Evolutionary conservation across 2,888 invertebrate species (phyloP), one percentile per base, ranked within the genome.

Genomic region (Mythimna lalbum): DNA sequence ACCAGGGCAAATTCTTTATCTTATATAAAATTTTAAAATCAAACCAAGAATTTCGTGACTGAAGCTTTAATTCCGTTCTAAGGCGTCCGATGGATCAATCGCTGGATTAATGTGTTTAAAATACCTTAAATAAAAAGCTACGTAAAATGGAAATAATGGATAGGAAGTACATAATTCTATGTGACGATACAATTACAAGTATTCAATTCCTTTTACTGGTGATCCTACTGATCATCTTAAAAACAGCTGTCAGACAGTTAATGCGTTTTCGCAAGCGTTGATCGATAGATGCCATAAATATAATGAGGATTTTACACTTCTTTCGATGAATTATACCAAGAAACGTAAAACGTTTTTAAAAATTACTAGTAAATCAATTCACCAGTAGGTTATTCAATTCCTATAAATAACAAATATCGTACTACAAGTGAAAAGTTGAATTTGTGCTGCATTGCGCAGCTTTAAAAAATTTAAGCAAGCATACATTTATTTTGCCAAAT

Each of bases 121-220:
- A 64, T 68, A 78, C 74, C 77, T 86, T 85, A 86, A 86, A 83
- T 85, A 87, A 85, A 81, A 76, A 83, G 81, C 85, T 89, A 89
- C 84, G 76, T 83, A 85, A 87, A 86, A 88, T 87, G 89, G 85
- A 88, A 89, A 87, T 82, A 72, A 83, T 75, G 59, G 80, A 73
- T 82, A 87, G 86, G 87, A 89, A 87, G 86, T 81, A 69, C 62
- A 76, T 72, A 77, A 50, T 56, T 62, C 36, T 47, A 64, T 56
- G 64, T 71, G 69, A 61, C 52, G 64, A 59, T 65, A 73, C 10
- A 56, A 71, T 59, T 12, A 43, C 36, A 57, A 31, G 55, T 31
- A 31, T 19, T 55, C 31, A 55, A 47, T 57, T 62, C 47, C 0
- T 36, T 61, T 50, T 56, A 59, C 33, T 47, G 47, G 14, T 50